A percentile compares a stretch with the other conserved stretches of the same genome.
Conservation (phyloP, 2,888 invertebrate species). For the Amaurobius ferox region DNA sequence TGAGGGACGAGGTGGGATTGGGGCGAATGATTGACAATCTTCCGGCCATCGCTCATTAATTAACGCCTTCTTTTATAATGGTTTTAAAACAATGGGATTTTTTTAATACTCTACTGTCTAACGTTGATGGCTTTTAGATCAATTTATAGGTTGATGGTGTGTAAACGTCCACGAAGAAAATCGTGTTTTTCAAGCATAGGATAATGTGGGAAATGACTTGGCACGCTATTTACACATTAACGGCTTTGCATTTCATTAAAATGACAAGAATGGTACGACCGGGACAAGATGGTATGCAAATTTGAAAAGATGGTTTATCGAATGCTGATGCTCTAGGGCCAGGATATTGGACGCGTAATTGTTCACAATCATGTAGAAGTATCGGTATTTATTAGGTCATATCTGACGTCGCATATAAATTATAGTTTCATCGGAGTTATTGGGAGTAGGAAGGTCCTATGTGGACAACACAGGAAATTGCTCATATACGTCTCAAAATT, state of each 20-base stretch:
- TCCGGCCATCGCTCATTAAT: background rate
- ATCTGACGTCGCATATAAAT: too few relatives aligned
- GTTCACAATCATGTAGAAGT: too few relatives aligned
- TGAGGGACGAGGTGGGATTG: background rate
- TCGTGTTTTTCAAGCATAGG: background rate
- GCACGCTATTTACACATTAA: constrained; percentile 1
- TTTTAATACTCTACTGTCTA: background rate
- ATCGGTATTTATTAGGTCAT: too few relatives aligned
- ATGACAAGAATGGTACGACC: too few relatives aligned
- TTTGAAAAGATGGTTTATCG: too few relatives aligned
- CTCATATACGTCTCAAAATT: too few relatives aligned
- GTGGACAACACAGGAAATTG: too few relatives aligned
- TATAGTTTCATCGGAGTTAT: too few relatives aligned
- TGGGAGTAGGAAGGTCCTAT: too few relatives aligned
- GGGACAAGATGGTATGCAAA: too few relatives aligned
- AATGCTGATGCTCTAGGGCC: too few relatives aligned
- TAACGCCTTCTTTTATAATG: background rate
- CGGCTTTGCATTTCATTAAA: background rate
- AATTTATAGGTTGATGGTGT: background rate
- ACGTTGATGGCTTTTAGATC: background rate
- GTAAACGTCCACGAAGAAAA: background rate
- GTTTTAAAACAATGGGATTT: background rate
- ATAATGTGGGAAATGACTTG: background rate
- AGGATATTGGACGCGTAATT: too few relatives aligned
- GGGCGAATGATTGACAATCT: background rate